These are phyloP conservation scores for Pristionchus japonicus DNA, from an alignment of 2,888 invertebrate genomes.

Conservation along the genomic window DNA sequence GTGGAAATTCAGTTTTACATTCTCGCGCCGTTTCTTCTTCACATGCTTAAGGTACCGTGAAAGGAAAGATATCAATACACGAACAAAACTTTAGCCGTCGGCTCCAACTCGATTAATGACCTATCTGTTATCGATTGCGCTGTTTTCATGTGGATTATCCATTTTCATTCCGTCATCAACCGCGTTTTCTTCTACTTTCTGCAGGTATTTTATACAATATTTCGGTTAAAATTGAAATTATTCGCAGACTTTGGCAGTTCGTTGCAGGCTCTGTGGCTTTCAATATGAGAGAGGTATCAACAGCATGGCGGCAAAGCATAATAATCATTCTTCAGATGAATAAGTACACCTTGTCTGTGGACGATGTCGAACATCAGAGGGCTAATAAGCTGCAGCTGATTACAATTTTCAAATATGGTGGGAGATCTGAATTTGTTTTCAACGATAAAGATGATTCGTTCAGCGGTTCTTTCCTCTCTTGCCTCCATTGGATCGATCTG, in stretches of 20 bases:
- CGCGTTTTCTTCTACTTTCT: background rate
- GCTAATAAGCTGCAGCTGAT: no score
- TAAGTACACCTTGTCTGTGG: no score
- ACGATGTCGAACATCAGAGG: no score
- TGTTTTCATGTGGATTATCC: background rate
- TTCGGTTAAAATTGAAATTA: background rate
- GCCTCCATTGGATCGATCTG: no score
- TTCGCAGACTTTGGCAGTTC: background rate
- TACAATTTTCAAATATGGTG: no score
- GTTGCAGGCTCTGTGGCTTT: background rate
- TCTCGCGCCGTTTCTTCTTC: background rate
- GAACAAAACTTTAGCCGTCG: background rate
- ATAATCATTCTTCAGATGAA: background rate
- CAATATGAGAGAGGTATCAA: background rate
- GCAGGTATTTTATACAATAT: background rate
- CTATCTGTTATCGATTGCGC: background rate
- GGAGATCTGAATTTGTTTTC: no score
- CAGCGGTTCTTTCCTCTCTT: no score
- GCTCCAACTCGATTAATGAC: background rate
- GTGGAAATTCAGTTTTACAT: conserved; percentile 20
- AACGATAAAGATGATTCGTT: no score
- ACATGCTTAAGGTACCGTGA: background rate
- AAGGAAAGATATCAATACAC: background rate
- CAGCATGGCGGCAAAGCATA: no score
- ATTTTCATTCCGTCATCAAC: background rate